phyloP scores from a whole-genome alignment of 2,797 vertebrate genomes.

The Pachyuromys duprasi region DNA sequence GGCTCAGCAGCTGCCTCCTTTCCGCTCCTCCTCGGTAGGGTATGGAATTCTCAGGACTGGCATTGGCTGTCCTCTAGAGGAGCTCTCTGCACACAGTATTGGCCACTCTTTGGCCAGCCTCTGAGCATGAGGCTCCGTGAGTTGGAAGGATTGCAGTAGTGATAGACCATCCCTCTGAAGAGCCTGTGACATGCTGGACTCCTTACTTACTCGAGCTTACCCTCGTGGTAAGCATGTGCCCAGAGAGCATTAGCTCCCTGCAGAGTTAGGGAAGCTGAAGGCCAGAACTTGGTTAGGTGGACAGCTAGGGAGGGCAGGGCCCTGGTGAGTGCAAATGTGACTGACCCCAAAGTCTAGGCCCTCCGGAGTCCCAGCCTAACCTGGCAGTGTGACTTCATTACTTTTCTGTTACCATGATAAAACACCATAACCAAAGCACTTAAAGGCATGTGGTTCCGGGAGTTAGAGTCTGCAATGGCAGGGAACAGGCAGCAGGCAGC shows the following conservation, averaged over 20 bases:
- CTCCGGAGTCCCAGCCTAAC: neutral
- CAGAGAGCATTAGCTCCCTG: neutral
- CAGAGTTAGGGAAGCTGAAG: neutral
- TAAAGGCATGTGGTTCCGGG: neutral
- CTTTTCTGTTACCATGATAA: neutral
- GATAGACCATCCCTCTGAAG: neutral
- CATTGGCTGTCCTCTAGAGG: slow-evolving; percentile 60
- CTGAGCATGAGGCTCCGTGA: slow-evolving; percentile 36
- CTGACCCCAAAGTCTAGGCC: neutral
- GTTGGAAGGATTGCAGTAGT: neutral
- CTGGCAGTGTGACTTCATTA: neutral
- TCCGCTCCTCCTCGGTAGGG: slow-evolving; percentile 20
- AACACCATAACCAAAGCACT: neutral
- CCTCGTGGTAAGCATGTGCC: neutral
- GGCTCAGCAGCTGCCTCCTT: slow-evolving; percentile 50
- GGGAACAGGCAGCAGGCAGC: neutral
- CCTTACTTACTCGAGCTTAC: neutral
- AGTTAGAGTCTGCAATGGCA: neutral
- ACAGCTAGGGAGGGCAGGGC: neutral
- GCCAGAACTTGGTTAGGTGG: neutral
- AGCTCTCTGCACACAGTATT: neutral
- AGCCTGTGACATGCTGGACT: neutral
- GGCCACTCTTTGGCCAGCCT: neutral
- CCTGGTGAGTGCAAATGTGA: neutral
- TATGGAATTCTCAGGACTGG: slow-evolving; percentile 55